Base-by-base conservation (phyloP, 2,888 invertebrate genomes). In the Pinctada fucata region DNA sequence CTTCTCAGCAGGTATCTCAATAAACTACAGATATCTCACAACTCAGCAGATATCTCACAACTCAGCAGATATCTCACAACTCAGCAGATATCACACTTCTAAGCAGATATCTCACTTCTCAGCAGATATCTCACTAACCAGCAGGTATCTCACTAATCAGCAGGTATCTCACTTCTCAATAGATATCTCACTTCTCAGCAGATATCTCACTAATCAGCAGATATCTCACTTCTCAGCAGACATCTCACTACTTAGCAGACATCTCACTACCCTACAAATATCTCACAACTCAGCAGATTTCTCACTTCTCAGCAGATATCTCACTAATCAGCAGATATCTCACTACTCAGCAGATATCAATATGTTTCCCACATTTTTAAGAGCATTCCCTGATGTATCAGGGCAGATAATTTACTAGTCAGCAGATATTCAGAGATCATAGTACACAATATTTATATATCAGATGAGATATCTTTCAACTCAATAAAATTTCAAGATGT, bases 181-280 rank as follows among this genome's bases (percentile, higher is more conserved):
- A 95, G 92, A 95, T 95, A 72, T 95, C 96, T 58, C 96, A 98
- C 91, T 93, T 94, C 0, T 93, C 94, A 79, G 94, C 99, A 8
- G 95, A 96, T 89, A 96, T 99, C 75, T 98, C 98, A 93, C 99
- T 99, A 94, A 96, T 99, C 75, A 98, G 98, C 93, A 99, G 99
- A 94, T 98, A 97, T 93, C 96, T 97, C 71, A 98, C 99, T 8
- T 99, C 97, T 92, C 98, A 99, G 75, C 96, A 98, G 93, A 96
- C 97, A 93, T 94, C 99, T 85, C 99, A 99, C 45, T 96, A 97
- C 93, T 98, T 98, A 91, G 95, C 96, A 94, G 97, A 97, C n/a
- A n/a, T 97, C 93, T 96, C 97, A 70, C 98, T 99, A 10, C 99
- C 97, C 92, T 98, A 99, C 75, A 96, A 98, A 93, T 96, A 97